These are phyloP conservation scores for Sebastes minor DNA, from an alignment of 2,797 vertebrate genomes.

Conservation along the genomic window DNA sequence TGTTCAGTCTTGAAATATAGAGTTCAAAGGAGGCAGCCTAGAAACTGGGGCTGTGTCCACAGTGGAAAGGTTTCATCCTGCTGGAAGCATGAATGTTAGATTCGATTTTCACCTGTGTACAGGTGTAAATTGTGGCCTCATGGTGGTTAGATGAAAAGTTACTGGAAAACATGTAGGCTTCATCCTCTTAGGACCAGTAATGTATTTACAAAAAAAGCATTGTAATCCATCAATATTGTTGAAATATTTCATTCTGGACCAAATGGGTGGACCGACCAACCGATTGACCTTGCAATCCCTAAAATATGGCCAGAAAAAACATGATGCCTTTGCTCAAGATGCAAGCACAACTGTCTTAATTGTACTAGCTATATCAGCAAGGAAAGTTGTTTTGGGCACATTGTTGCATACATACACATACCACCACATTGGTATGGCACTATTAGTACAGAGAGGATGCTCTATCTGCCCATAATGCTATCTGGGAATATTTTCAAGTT, in stretches of 20 bases:
- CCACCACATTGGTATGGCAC: not conserved
- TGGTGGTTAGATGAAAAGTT: not conserved
- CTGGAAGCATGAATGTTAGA: not conserved
- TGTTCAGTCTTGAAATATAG: not conserved
- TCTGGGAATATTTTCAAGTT: not conserved
- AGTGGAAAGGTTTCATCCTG: not conserved
- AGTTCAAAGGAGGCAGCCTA: conserved; percentile 4
- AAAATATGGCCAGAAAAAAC: not conserved
- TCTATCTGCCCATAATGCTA: not conserved
- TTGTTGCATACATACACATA: not conserved
- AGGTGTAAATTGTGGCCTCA: not conserved
- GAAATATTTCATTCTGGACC: not conserved
- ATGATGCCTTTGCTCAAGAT: not conserved
- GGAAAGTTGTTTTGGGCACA: not conserved
- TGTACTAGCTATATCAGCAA: not conserved
- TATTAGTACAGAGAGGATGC: not conserved
- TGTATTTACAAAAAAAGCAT: not conserved
- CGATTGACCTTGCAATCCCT: not conserved
- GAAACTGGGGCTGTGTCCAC: not conserved
- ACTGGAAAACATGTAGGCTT: not conserved
- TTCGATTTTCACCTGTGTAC: not conserved
- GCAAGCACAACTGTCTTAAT: not conserved
- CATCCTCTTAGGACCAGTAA: not conserved
- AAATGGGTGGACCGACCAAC: not conserved
- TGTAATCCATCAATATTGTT: not conserved